These are phyloP conservation scores for Strongylocentrotus purpuratus DNA, from an alignment of 35 echinoderm and acorn worm species.

Conservation along the genomic window DNA sequence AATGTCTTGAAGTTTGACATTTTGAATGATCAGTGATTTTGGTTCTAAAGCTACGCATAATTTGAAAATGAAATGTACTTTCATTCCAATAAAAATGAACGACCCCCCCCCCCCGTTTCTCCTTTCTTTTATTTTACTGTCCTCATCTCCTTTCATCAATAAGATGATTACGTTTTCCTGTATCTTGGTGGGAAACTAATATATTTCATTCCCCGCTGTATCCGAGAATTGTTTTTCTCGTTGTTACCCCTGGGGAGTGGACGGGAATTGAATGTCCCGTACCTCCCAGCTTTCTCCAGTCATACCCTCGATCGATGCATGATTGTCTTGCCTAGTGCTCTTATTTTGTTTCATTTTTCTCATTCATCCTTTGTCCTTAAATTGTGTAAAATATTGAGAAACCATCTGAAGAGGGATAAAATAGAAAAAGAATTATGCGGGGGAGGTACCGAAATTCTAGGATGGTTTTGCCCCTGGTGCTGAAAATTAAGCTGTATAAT, in stretches of 20 bases:
- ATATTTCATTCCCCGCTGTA: not conserved
- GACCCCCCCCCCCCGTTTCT: no score
- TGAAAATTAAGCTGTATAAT: not conserved
- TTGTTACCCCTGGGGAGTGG: not conserved
- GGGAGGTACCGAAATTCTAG: not conserved
- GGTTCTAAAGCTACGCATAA: no score
- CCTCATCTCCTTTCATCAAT: no score
- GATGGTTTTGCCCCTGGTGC: not conserved
- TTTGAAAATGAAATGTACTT: no score
- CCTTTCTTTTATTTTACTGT: no score
- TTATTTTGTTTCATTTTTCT: not conserved
- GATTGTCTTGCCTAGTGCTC: not conserved
- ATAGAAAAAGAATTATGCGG: not conserved
- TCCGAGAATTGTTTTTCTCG: constrained; percentile 2
- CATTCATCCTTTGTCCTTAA: not conserved
- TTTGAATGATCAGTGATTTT: no score
- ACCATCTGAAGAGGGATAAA: not conserved
- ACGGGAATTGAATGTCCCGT: not conserved
- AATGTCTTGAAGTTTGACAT: no score
- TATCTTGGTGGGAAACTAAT: not conserved
- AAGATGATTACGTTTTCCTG: not conserved
- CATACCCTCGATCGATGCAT: not conserved
- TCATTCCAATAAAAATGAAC: no score
- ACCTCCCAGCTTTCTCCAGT: not conserved
- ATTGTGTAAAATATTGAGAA: not conserved